Evolutionary conservation across 2,888 invertebrate genomes (phyloP).

Genomic region (Trisateles emortualis): DNA sequence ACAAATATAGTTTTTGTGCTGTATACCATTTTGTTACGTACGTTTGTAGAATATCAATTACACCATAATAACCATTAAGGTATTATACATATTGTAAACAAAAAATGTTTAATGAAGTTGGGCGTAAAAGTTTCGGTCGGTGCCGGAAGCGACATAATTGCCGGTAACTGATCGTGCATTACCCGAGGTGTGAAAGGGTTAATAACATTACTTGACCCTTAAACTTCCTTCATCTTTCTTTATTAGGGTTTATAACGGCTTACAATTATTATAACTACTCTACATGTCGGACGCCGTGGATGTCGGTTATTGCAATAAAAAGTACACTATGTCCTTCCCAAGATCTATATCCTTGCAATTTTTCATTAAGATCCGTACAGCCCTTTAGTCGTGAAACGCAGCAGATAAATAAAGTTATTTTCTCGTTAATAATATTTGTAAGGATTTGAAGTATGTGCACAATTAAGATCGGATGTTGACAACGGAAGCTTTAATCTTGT

Average conservation of each 20-base stretch:
- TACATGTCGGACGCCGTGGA: neutral
- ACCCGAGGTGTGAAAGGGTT: conserved; percentile 82
- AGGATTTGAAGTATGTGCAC: conserved; percentile 26
- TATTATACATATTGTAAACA: conserved; percentile 39
- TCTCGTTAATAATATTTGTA: no score
- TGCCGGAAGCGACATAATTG: conserved; percentile 80
- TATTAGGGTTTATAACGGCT: conserved; percentile 32
- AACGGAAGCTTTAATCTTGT: conserved; percentile 62
- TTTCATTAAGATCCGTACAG: no score
- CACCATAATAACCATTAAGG: conserved; percentile 26
- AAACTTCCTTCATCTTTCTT: conserved; percentile 64
- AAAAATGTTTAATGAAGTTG: conserved; percentile 45
- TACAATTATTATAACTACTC: conserved; percentile 8
- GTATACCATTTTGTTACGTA: no score
- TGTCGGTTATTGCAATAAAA: no score
- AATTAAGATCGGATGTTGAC: conserved; percentile 55
- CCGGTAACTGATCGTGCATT: conserved; percentile 80
- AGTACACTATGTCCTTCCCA: no score
- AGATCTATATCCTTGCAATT: no score
- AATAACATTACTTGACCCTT: conserved; percentile 83
- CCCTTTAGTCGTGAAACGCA: no score
- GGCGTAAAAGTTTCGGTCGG: conserved; percentile 62
- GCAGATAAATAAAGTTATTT: no score
- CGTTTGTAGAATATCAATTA: conserved; percentile 35
- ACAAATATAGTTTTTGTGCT: neutral